phyloP scores from a whole-genome alignment of 2,113 vertebrate genomes.

The Conger conger region DNA sequence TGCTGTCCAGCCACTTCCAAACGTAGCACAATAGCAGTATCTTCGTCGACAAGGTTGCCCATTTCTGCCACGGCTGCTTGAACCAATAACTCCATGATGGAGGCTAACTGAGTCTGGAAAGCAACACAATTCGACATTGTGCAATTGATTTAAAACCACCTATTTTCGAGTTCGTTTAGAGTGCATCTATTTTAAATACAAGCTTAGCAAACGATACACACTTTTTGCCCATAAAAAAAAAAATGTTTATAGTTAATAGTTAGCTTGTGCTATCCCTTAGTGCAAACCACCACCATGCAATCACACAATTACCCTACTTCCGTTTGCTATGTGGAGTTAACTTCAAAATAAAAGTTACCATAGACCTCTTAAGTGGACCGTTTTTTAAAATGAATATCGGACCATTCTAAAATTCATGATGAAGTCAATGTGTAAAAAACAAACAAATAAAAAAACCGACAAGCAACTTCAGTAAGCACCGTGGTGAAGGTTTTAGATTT shows the following conservation, averaged over 20 bases:
- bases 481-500: too few relatives aligned
- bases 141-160: background rate
- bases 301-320: background rate
- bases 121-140: conserved; percentile 54
- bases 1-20: conserved; percentile 6
- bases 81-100: conserved; percentile 67
- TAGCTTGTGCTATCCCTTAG: background rate
- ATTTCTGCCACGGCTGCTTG: conserved; percentile 65
- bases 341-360: background rate
- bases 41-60: conserved; percentile 52
- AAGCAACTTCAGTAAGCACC: too few relatives aligned
- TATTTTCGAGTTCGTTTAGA: background rate
- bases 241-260: background rate
- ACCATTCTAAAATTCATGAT: too few relatives aligned
- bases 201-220: background rate
- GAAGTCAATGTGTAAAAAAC: too few relatives aligned
- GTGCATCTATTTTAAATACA: background rate
- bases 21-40: conserved; percentile 9
- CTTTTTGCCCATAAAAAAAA: background rate
- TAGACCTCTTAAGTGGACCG: too few relatives aligned
- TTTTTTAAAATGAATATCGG: too few relatives aligned
- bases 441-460: too few relatives aligned
- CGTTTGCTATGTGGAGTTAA: background rate
- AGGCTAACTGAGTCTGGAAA: conserved; percentile 58
- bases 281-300: background rate